Evolutionary conservation across 2,888 invertebrate genomes (phyloP), one percentile per base, ranked within the genome.

Genomic region (Microplitis manilae): DNA sequence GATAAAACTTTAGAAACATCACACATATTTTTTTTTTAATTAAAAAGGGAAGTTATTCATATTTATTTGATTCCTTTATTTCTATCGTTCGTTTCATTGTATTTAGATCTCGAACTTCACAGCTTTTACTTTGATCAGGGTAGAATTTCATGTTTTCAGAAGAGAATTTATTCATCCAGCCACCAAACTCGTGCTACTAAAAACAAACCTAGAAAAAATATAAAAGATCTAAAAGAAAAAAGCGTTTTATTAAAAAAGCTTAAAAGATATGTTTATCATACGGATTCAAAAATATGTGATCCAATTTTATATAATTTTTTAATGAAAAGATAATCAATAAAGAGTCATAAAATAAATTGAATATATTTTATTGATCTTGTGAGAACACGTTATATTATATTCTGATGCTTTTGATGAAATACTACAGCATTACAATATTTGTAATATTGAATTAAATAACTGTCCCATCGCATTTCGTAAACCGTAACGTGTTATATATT

Each of bases 81-180:
- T 13, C 9, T 9, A 5, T 39, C 15, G 6, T 9, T 15, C 6
- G 6, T 15, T 69, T 15, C 62, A 72, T 17, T 39, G 1, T n/a
- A 39, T 73, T 67, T 67, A 73, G 59, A 59, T 65, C 7, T 73
- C n/a, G 7, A 50, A 73, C 59, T 72, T 30, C 30, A 30, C 30
- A 30, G 30, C 30, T 30, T 20, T 7, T 30, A 7, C n/a, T 73
- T 64, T 41, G 64, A 73, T 73, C 17, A 4, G 50, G 38, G 40
- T 41, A 20, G 68, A 9, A 17, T 13, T 15, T 39, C 39, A 71
- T 61, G 38, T 61, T 39, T 30, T 39, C n/a, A 62, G 40, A 15
- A 39, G 15, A 41, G 6, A 64, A 15, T 64, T 41, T 20, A 40
- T 5, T 9, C 39, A 15, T n/a, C 15, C 39, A 39, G 61, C 17